Base-by-base conservation (phyloP, 2,797 vertebrate species). In the Catostomus latipinnis region DNA sequence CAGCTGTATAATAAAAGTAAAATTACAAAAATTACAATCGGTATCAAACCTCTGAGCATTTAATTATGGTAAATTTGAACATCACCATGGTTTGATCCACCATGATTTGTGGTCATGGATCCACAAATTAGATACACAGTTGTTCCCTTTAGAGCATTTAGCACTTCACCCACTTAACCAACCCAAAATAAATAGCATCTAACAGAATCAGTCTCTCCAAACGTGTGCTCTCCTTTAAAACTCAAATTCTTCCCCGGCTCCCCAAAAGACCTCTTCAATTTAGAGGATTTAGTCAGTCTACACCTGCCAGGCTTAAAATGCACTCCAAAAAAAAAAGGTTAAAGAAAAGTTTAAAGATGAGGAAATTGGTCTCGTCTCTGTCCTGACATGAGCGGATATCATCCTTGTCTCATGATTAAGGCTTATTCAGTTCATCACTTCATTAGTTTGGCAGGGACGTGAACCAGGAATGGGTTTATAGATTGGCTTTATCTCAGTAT, bases 311-410 rank as follows among this genome's bases (percentile, higher is more conserved):
- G 60, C 63, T 56, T 46, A 8, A 68, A 71, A 48, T 80, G 46
- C 66, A 66, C 22, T n/a, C 6, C 45, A 68, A 16, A 48, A 74
- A 49, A 22, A 34, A 34, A 76, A 71, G 22, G 63, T 46, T 66
- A 1, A 22, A 22, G 68, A 56, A 68, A 78, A 73, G 53, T 46
- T 71, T 63, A 67, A 57, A 76, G 65, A 49, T 45, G 16, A 75
- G 85, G 87, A 90, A 88, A 87, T 86, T 82, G 80, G 45, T 86
- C 81, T 84, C 48, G 14, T 68, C 69, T 86, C 82, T 50, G 79
- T 85, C 72, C 52, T 66, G 62, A 84, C 77, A 22, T 82, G 68
- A 71, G 78, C 68, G 13, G 83, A 85, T 87, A 6, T 71, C 82
- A 83, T 88, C 84, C 56, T 88, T 73, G 81, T 14, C 76, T 66